Evolutionary conservation across 2,888 invertebrate species (phyloP), one percentile per base, ranked within the genome.

Genomic region (Diaphora mendica): DNA sequence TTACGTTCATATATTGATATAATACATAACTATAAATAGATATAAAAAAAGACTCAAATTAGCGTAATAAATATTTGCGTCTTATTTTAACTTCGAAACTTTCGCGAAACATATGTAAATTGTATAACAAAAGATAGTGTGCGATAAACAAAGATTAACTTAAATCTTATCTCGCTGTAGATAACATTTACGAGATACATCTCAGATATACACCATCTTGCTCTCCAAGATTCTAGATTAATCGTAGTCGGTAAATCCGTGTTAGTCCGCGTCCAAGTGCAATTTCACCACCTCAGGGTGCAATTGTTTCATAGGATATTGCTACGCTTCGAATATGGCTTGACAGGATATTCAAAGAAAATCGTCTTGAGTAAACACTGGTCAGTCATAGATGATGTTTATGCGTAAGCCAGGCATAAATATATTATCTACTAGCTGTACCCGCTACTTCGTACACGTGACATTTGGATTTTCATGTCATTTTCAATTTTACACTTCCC

Each of bases 101-200:
- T 59, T 26, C 26, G 15, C 30, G 64, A n/a, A 23, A 44, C 33
- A 68, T 39, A n/a, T n/a, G n/a, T n/a, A 51, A 44, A 67, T 67
- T 68, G 55, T 68, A 68, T 48, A 23, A n/a, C 20, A 70, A 62
- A 23, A 62, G 42, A 64, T 62, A 62, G 30, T 59, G n/a, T 15
- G 59, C 20, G 68, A 64, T 70, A 42, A 64, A 70, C 26, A 44
- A 70, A 70, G 69, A 70, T 70, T 70, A 70, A 26, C 44, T 70
- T 62, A 11, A 42, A 69, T 42, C 59, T 69, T 62, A 70, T 59
- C 59, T n/a, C 62, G 26, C 26, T 62, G 35, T 70, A 62, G 33
- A 70, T 62, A 62, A 59, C 42, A 51, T 30, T 68, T 48, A 20
- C 42, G 42, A 70, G 59, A 42, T 20, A 69, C n/a, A 69, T 62